Base-by-base conservation (phyloP, 1,140 invertebrate genomes). In the Aricia agestis region DNA sequence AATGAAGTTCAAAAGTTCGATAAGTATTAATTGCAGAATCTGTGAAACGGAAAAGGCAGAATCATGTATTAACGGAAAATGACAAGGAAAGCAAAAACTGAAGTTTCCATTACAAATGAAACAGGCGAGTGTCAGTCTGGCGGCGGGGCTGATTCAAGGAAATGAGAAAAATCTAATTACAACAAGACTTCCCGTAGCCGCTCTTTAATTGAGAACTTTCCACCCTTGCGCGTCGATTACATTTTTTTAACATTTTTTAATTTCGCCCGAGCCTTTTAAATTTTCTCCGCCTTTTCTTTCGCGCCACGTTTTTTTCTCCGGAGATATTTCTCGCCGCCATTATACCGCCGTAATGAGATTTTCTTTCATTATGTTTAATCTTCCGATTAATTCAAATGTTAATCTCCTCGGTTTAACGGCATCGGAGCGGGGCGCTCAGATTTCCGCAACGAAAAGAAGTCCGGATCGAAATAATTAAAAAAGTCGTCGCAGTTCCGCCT, bases 311-410 rank as follows among this genome's bases (percentile, higher is more conserved):
- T 85, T 83, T 84, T 83, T 83, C 79, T n/a, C 77, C 76, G 77
- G 81, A 83, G 82, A 89, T 89, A 89, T 87, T 89, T 91, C 87
- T 87, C 86, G 83, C 88, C 85, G 85, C 87, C 87, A 90, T 91
- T 90, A 91, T 87, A 87, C 85, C 79, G 73, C 75, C 78, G 83
- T 90, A 91, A 91, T 90, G 89, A 91, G 89, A 91, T 91, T 91
- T 91, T 89, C 87, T 89, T 91, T 91, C 89, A 91, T 91, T 91
- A 90, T 90, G 89, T 86, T 90, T 90, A 91, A 91, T 91, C 89
- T 91, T 74, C 87, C 87, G 89, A 91, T 91, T 91, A 91, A 91
- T 91, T 91, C 87, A 86, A 91, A 90, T 88, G 87, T 88, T 89
- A 91, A 91, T 91, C 89, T 89, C 77, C 85, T 79, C 74, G 79